Conservation (phyloP, 1,140 invertebrate species). For the Arion vulgaris region DNA sequence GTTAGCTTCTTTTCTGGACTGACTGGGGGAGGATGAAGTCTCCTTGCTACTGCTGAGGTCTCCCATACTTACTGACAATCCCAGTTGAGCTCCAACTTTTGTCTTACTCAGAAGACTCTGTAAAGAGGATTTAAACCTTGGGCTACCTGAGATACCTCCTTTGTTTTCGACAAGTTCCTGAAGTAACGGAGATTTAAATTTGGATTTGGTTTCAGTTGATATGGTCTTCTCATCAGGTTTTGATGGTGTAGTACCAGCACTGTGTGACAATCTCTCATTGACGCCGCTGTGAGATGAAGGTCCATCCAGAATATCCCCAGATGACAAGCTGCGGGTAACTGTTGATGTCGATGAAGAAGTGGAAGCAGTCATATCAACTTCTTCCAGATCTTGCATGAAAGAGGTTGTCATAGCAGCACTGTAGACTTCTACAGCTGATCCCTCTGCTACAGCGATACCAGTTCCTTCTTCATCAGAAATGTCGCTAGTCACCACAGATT, state of each 20-base stretch:
- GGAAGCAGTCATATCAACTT: neutral
- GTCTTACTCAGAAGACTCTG: conserved; percentile 59
- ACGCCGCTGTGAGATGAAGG: neutral
- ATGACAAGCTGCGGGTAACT: conserved; percentile 21
- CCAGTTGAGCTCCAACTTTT: conserved; percentile 47
- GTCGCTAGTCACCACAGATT: neutral
- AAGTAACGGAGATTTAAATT: conserved; percentile 66
- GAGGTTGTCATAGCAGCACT: conserved; percentile 15
- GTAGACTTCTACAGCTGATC: conserved; percentile 19
- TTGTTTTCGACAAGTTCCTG: conserved; percentile 61
- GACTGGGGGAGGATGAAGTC: conserved; percentile 2
- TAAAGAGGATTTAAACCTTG: conserved; percentile 58
- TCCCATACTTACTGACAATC: conserved; percentile 43
- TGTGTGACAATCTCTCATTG: conserved; percentile 17
- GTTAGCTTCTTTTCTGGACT: neutral
- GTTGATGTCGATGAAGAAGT: neutral
- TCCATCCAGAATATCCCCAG: conserved; percentile 18
- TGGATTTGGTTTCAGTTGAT: conserved; percentile 45
- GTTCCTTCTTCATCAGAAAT: conserved; percentile 1
- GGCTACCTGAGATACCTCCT: conserved; percentile 32
- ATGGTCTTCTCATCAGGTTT: neutral
- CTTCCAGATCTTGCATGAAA: conserved; percentile 9
- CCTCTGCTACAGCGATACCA: neutral
- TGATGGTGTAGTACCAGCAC: conserved; percentile 11
- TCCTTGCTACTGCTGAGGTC: conserved; percentile 38